Evolutionary conservation across 2,888 invertebrate species (phyloP).

Genomic region (Actias luna): DNA sequence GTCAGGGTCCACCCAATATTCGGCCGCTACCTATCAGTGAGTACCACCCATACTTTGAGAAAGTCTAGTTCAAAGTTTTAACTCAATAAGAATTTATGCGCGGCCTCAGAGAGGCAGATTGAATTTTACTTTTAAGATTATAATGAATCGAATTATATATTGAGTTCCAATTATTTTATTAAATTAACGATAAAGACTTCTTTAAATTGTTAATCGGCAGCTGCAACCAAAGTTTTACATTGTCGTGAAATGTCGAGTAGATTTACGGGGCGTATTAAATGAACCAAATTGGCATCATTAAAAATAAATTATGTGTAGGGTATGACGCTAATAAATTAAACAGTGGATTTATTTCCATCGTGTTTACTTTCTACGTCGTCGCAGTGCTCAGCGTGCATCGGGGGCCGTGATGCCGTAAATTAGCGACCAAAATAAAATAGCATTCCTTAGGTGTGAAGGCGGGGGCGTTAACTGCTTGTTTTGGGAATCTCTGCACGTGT

Average conservation of each 20-base stretch:
- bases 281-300: slow-evolving; percentile 22
- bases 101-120: not conserved
- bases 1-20: too few relatives aligned
- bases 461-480: slow-evolving; percentile 51
- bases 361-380: slow-evolving; percentile 23
- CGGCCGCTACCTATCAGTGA: too few relatives aligned
- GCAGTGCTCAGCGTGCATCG: slow-evolving; percentile 24
- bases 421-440: slow-evolving; percentile 65
- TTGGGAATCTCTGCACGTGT: slow-evolving; percentile 23
- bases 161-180: not conserved
- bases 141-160: not conserved
- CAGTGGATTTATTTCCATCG: slow-evolving; percentile 35
- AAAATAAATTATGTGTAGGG: slow-evolving; percentile 35
- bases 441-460: slow-evolving; percentile 41
- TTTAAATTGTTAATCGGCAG: not conserved
- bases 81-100: not conserved
- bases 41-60: too few relatives aligned
- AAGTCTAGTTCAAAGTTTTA: not conserved
- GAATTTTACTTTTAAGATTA: not conserved
- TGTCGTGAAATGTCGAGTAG: slow-evolving; percentile 9
- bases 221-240: not conserved
- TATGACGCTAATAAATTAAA: slow-evolving; percentile 35
- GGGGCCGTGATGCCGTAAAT: slow-evolving; percentile 52
- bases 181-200: not conserved
- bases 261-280: slow-evolving; percentile 10